A percentile compares a stretch with the other conserved stretches of the same genome.
Conservation (phyloP, 2,888 invertebrate species). For the Hypolimnas misippus region DNA sequence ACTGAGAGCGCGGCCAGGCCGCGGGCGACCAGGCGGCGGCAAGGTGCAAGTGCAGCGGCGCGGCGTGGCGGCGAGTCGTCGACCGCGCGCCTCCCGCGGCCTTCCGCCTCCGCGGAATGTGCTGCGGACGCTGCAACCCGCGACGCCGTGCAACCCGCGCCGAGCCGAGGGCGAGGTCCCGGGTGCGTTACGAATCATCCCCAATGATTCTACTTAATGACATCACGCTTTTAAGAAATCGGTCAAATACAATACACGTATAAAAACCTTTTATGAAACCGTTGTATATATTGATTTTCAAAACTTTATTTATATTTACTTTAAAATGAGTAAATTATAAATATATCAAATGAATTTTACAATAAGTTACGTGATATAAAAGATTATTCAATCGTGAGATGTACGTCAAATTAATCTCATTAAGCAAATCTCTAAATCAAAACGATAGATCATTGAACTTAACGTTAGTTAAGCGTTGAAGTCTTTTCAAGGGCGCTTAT, state of each 20-base stretch:
- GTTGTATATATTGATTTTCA: too few relatives aligned
- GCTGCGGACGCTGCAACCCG: conserved; percentile 25
- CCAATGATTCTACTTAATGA: neutral
- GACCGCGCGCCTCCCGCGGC: conserved; percentile 46
- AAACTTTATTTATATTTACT: too few relatives aligned
- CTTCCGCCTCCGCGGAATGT: conserved; percentile 50
- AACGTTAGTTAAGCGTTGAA: conserved; percentile 73
- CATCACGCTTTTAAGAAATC: too few relatives aligned
- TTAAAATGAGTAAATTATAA: too few relatives aligned
- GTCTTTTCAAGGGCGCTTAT: conserved; percentile 80
- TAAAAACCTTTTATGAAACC: too few relatives aligned
- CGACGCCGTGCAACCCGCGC: conserved; percentile 18
- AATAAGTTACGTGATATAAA: conserved; percentile 1
- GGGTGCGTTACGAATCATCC: neutral
- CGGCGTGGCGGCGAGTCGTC: conserved; percentile 51
- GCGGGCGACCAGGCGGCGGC: conserved; percentile 50
- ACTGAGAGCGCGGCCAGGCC: conserved; percentile 57
- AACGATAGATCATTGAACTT: conserved; percentile 66
- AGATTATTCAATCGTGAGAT: conserved; percentile 16
- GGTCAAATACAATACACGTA: too few relatives aligned
- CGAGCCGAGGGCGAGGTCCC: conserved; percentile 7
- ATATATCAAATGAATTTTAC: too few relatives aligned
- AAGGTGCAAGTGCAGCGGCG: conserved; percentile 59
- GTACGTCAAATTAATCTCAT: conserved; percentile 32
- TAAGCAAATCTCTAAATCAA: conserved; percentile 38